Evolutionary conservation across 1,140 invertebrate species (phyloP), one percentile per base, ranked within the genome.

Genomic region (Anastrepha ludens): DNA sequence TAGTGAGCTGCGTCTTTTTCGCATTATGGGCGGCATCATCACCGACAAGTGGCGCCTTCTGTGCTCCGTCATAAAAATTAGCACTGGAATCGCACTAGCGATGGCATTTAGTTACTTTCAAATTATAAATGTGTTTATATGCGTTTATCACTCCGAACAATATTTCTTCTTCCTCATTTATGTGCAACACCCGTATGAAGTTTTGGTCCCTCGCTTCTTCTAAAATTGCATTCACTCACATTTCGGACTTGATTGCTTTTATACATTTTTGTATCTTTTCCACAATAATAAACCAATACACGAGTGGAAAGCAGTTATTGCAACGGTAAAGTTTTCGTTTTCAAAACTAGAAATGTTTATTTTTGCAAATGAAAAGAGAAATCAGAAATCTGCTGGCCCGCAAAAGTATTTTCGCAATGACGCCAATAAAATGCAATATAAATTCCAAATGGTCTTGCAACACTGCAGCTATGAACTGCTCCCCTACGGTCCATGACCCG

Each of bases 361-460:
- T 29, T 74, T 15, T 81, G 47, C 47, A 50, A 81, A 6, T 17
- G 44, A 81, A 81, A 81, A 50, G 8, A 17, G 44, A 81, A 81
- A 81, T 5, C 47, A 55, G 47, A 81, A 81, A 55, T 81, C 74
- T 29, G 74, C 47, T 55, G 44, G n/a, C 20, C 41, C 55, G n/a
- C 74, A 81, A 55, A 81, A n/a, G n/a, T 3, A 81, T 81, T 81
- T 74, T 47, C 44, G 55, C 50, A 55, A 81, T n/a, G 74, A 50
- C 50, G 47, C 74, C 74, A 29, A 81, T 81, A 55, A 81, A 50
- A 20, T 50, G 44, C 74, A 81, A 55, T 55, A 55, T 50, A 81
- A 78, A 78, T 78, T 78, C 74, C n/a, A 55, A 78, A 29, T 15
- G 7, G 47, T 20, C 11, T 41, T 29, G 47, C 47, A 29, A 5